Conservation (phyloP, 2,888 invertebrate species). For the Tipula unca region DNA sequence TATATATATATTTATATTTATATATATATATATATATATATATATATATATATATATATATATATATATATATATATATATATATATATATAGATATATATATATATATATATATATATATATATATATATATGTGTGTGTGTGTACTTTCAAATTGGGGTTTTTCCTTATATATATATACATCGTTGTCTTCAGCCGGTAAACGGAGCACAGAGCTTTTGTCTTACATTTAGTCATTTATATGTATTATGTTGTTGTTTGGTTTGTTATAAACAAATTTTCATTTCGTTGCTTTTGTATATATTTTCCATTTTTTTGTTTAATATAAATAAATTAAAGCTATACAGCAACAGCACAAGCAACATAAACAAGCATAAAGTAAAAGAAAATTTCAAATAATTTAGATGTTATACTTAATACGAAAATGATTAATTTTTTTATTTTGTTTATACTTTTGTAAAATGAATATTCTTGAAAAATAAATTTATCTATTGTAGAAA, state of each 20-base stretch:
- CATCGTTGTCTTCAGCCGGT: background rate
- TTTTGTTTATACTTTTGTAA: background rate
- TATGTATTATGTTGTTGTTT: background rate
- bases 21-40: too few relatives aligned
- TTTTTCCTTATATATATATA: background rate
- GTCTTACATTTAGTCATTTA: background rate
- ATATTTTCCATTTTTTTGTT: background rate
- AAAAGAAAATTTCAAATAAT: background rate
- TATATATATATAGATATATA: too few relatives aligned
- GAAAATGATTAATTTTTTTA: background rate
- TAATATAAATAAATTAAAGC: background rate
- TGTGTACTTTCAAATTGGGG: background rate
- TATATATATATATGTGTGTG: too few relatives aligned
- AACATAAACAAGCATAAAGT: background rate
- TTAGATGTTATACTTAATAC: background rate
- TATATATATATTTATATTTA: too few relatives aligned
- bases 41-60: too few relatives aligned
- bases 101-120: too few relatives aligned
- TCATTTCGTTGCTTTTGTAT: background rate
- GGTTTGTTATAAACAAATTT: background rate
- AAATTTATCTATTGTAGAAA: too few relatives aligned
- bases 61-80: too few relatives aligned
- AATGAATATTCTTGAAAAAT: background rate
- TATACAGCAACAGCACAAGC: too few relatives aligned
- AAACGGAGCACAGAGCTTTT: background rate